Evolutionary conservation across 64 coral and sea anemone species (phyloP).

Genomic region (Cladopsammia gracilis): DNA sequence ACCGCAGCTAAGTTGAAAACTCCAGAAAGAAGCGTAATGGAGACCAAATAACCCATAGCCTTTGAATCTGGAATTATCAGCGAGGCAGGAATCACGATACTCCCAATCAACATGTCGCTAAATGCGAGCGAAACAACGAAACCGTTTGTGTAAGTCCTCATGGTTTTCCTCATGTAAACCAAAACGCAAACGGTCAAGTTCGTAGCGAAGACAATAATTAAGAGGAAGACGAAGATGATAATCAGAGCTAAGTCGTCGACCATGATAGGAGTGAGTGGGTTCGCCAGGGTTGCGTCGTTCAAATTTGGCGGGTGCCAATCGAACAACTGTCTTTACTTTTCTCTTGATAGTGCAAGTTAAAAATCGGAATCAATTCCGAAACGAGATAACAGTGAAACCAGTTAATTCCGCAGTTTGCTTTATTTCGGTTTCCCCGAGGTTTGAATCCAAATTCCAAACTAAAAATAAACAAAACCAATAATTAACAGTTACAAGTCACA

Average conservation of each 20-base stretch:
- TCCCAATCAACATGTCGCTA: slow-evolving; percentile 63
- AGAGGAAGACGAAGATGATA: neutral
- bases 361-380: neutral
- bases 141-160: slow-evolving; percentile 76
- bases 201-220: slow-evolving; percentile 11
- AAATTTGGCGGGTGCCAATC: neutral
- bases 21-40: slow-evolving; percentile 56
- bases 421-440: neutral
- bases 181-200: slow-evolving; percentile 54
- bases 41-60: slow-evolving; percentile 44
- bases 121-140: slow-evolving; percentile 75
- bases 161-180: slow-evolving; percentile 49
- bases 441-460: neutral
- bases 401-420: neutral
- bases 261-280: neutral
- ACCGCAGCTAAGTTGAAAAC: slow-evolving; percentile 56
- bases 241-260: neutral
- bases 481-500: neutral
- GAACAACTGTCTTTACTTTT: neutral
- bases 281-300: neutral
- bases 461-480: neutral
- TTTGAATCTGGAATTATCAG: neutral
- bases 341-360: neutral
- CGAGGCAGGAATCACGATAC: slow-evolving; percentile 39
- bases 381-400: neutral